Evolutionary conservation across 2,113 vertebrate genomes (phyloP), one percentile per base, ranked within the genome.

Genomic region (Willisornis vidua): DNA sequence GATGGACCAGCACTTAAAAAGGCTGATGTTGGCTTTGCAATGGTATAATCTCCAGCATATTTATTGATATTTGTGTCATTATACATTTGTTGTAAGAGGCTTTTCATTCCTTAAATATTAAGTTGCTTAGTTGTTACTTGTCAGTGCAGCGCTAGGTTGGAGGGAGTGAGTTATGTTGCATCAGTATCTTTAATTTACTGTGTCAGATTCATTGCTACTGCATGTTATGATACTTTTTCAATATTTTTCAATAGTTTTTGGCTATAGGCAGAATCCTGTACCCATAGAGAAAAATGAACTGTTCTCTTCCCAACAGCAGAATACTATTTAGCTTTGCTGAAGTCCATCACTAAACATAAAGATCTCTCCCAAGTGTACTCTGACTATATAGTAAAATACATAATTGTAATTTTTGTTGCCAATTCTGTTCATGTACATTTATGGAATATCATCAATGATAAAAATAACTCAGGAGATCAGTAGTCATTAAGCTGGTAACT

Each of bases 1-100:
- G 99, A 99, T 15, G 99, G 99, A 73, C 99, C 99, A 39, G 99
- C 99, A 4, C 98, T 99, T 61, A 99, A 99, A 97, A 99, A 99
- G 97, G 99, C 99, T 3, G 99, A 99, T 65, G 99, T 99, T 43
- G 99, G 99, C 85, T 99, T 99, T 80, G 99, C 99, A 89, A 99
- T 99, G 99, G 99, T 99, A 98, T 96, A 96, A 75, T 41, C 65
- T 91, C 62, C 29, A 75, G 65, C 25, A 4, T 57, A 28, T 67
- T 77, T 66, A 25, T 63, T 63, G 31, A 22, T 86, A 31, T 65
- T 89, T 81, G 33, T 86, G 59, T 77, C n/a, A 7, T 48, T 55
- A 37, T 33, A 65, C 65, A 54, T 59, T 51, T 86, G 29, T 65
- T 87, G 5, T 28, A 55, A 73, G 54, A 39, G 57, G 12, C n/a